phyloP scores from a whole-genome alignment of 2,888 invertebrate species.

The Agonopterix arenella region DNA sequence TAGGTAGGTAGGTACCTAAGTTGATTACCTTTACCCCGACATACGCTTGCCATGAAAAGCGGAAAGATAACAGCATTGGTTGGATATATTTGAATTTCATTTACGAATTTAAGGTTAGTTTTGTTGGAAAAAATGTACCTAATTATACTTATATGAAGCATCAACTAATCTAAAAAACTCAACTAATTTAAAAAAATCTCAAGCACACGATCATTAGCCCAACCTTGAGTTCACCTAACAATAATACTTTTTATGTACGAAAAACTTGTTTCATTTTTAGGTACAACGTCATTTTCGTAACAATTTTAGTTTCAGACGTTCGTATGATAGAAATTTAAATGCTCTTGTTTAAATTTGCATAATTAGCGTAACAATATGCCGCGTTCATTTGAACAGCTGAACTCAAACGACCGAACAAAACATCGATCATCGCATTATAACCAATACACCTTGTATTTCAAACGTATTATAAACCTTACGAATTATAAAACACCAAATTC shows the following conservation, averaged over 20 bases:
- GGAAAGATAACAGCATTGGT: too few species aligned
- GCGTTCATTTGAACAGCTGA: constrained; percentile 38
- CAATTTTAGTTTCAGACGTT: constrained; percentile 25
- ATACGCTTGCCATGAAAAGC: too few species aligned
- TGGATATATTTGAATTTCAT: too few species aligned
- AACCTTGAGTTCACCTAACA: constrained; percentile 1
- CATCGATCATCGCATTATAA: constrained; percentile 39
- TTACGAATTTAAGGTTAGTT: too few species aligned
- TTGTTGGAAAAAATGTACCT: too few species aligned
- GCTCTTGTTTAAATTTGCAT: constrained; percentile 40
- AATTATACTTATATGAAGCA: too few species aligned
- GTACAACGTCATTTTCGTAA: constrained; percentile 14
- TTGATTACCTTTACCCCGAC: too few species aligned
- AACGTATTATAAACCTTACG: background rate
- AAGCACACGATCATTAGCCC: background rate
- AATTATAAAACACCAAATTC: constrained; percentile 4
- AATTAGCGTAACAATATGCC: constrained; percentile 27
- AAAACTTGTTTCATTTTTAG: constrained; percentile 25
- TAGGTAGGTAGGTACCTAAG: too few species aligned
- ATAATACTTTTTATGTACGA: constrained; percentile 17
- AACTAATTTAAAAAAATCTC: too few species aligned
- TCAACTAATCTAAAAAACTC: too few species aligned
- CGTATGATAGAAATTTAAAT: constrained; percentile 28
- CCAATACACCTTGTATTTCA: constrained; percentile 5
- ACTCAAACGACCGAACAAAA: constrained; percentile 25